A percentile compares a stretch with the other conserved stretches of the same genome.
Evolutionary conservation across 2,113 vertebrate genomes (phyloP).

Genomic region (Strix aluco): DNA sequence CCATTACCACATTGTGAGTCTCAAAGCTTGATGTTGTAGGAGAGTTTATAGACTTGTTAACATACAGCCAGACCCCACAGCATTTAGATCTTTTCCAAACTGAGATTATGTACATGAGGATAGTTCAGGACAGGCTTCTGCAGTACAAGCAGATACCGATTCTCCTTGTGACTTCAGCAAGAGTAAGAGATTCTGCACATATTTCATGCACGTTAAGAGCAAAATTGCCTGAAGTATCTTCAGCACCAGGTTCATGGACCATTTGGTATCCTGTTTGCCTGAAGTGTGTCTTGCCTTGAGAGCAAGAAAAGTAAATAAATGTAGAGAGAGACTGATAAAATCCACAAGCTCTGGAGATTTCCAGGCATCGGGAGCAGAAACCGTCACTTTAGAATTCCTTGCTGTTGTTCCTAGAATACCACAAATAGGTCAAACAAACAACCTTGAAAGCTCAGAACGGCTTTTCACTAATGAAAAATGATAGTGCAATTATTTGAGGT

Average conservation of each 20-base stretch:
- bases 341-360: not conserved
- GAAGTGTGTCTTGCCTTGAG: constrained; percentile 5
- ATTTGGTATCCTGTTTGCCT: constrained; percentile 4
- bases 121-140: not conserved
- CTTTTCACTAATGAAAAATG: not conserved
- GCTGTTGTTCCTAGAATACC: not conserved
- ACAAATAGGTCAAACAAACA: not conserved
- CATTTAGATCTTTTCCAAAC: not conserved
- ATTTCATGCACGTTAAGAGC: not conserved
- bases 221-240: not conserved
- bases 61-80: not conserved
- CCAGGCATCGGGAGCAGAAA: not conserved
- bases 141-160: not conserved
- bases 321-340: not conserved
- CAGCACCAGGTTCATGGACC: not conserved
- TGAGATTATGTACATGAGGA: not conserved
- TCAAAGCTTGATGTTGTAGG: not conserved
- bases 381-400: not conserved
- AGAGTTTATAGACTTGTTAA: not conserved
- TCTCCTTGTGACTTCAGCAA: not conserved
- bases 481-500: not conserved
- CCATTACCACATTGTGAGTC: not conserved
- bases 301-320: constrained; percentile 13
- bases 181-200: not conserved
- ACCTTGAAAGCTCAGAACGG: not conserved